Percentiles rank a stretch among this genome's conserved stretches.
These are phyloP conservation scores for Helleia helle DNA, from an alignment of 2,888 invertebrate species.

Conservation along the genomic window DNA sequence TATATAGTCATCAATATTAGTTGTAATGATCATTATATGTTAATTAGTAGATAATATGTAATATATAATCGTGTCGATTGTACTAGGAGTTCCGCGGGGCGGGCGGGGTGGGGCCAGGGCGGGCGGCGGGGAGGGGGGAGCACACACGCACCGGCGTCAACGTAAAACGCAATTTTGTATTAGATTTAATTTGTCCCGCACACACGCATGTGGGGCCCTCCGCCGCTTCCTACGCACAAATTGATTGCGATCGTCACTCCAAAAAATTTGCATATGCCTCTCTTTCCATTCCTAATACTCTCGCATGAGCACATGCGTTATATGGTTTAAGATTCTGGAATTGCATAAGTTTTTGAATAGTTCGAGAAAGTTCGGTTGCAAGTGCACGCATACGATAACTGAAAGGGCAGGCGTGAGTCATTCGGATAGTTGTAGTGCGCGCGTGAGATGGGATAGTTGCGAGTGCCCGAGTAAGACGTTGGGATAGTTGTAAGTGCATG, in stretches of 20 bases:
- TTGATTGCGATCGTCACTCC: constrained; percentile 69
- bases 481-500: constrained; percentile 36
- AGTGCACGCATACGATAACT: no score
- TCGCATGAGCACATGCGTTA: no score
- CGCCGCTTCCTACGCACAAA: constrained; percentile 67
- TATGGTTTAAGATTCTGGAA: no score
- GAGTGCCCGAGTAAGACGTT: constrained; percentile 5
- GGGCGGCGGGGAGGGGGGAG: constrained; percentile 67
- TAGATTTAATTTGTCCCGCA: constrained; percentile 70
- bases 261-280: constrained; percentile 63
- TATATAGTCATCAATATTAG: no score
- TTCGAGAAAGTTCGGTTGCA: no score
- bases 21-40: no score
- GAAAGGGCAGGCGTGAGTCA: no score
- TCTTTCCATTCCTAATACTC: constrained; percentile 10
- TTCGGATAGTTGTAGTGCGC: no score
- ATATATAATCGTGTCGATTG: constrained; percentile 41
- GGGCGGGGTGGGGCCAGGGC: constrained; percentile 68
- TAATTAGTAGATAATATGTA: constrained; percentile 27
- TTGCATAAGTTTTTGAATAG: no score
- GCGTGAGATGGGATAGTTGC: no score
- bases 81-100: constrained; percentile 60
- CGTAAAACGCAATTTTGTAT: constrained; percentile 75
- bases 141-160: constrained; percentile 60
- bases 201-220: constrained; percentile 42